Evolutionary conservation across 2,797 vertebrate species (phyloP), one percentile per base, ranked within the genome.

Genomic region (Bradypodion ventrale): DNA sequence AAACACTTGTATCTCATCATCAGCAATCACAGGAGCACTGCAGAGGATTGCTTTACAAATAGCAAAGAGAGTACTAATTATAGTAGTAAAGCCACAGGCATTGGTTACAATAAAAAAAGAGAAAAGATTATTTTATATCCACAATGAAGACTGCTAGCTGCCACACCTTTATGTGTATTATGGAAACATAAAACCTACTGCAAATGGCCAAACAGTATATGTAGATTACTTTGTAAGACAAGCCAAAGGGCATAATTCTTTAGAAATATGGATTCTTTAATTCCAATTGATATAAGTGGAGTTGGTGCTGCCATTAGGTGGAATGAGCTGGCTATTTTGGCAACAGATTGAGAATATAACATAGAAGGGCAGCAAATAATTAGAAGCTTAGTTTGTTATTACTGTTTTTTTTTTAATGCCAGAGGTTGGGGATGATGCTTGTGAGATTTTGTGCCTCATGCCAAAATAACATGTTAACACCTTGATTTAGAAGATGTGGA

Each of bases 11-110:
- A 60, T 76, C 65, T 82, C 84, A 70, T 60, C 68, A 82, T 89
- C 87, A 86, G 87, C 40, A 35, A 91, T 89, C 0, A 19, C 84
- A 87, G 88, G 68, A 42, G 59, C 46, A 65, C 60, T 32, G 83
- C 60, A 88, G 86, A 88, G 85, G 86, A 87, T 87, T 72, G 65
- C 74, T 78, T 85, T 85, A 81, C 0, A 25, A 80, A 79, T 81
- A 0, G 63, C 78, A 83, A 86, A 70, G 85, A 42, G 75, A 0
- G 2, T 82, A 40, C 62, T 83, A 3, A 0, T 78, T 88, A 86
- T 65, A 87, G 85, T 81, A 85, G 82, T 82, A 83, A 82, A 91
- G 56, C 80, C 77, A 19, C 59, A 84, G 63, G 63, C 27, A 44
- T 84, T 70, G 79, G 82, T 78, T 81, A 23, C 70, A 82, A 66